phyloP scores from a whole-genome alignment of 2,888 invertebrate genomes.

The Salpingus planirostris region DNA sequence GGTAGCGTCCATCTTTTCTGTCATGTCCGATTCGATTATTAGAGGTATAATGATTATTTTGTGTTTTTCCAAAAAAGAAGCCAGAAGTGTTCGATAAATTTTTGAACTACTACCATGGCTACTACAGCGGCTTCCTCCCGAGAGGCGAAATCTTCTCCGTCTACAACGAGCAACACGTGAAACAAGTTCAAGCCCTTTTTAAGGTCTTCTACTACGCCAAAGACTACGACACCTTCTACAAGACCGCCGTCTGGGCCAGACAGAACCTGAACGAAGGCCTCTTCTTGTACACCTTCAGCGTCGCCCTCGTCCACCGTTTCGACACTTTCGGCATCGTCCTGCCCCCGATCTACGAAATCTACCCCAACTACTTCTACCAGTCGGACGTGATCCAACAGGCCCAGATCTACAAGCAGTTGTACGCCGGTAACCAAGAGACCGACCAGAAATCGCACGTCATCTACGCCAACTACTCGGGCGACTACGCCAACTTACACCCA shows the following conservation, averaged over 20 bases:
- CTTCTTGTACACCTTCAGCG: slow-evolving; percentile 55
- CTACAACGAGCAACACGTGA: slow-evolving; percentile 50
- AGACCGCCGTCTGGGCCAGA: slow-evolving; percentile 60
- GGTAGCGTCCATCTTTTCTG: no score
- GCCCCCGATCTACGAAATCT: slow-evolving; percentile 64
- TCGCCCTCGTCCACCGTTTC: slow-evolving; percentile 53
- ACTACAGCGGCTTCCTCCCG: slow-evolving; percentile 50
- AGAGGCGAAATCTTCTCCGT: slow-evolving; percentile 53
- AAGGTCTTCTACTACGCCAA: slow-evolving; percentile 61
- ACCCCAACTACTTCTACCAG: slow-evolving; percentile 63
- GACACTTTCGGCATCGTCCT: slow-evolving; percentile 57
- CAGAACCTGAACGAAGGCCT: slow-evolving; percentile 59
- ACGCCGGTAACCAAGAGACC: slow-evolving; percentile 26
- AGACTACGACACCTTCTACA: slow-evolving; percentile 60
- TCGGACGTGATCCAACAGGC: slow-evolving; percentile 58
- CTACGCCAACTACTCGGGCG: slow-evolving; percentile 53
- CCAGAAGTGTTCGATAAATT: slow-evolving; percentile 45
- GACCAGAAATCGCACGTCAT: slow-evolving; percentile 44
- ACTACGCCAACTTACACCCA: slow-evolving; percentile 46
- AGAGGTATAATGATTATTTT: slow-evolving; percentile 1
- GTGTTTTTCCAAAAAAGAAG: slow-evolving; percentile 36
- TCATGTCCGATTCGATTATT: background rate
- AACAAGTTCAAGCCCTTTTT: slow-evolving; percentile 56
- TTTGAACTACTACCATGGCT: slow-evolving; percentile 47
- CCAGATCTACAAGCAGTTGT: slow-evolving; percentile 51